A percentile compares a stretch with the other conserved stretches of the same genome.
These are phyloP conservation scores for Meandrusa payeni DNA, from an alignment of 2,888 invertebrate genomes.

Conservation along the genomic window DNA sequence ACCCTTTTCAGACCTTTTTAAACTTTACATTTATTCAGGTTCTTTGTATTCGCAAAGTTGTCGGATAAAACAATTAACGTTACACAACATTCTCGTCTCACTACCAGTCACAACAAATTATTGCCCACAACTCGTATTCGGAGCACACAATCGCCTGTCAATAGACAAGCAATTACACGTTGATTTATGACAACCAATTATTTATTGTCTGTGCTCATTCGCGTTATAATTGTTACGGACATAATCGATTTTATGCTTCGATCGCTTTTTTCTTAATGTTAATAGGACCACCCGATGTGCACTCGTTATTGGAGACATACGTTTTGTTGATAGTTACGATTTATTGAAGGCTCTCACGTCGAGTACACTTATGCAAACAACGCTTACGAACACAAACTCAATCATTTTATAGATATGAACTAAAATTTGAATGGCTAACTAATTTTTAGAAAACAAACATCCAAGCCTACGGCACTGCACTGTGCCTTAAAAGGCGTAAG, in stretches of 20 bases:
- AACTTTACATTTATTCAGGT: too few relatives aligned
- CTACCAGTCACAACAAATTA: constrained; percentile 28
- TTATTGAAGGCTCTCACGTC: constrained; percentile 23
- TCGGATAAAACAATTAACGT: background rate
- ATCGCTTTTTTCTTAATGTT: constrained; percentile 32
- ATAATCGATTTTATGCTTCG: constrained; percentile 41
- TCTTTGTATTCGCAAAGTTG: too few relatives aligned
- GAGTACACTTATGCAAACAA: constrained; percentile 13
- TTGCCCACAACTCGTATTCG: constrained; percentile 28
- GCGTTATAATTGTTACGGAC: constrained; percentile 46
- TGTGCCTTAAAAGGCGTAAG: too few relatives aligned
- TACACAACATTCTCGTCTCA: constrained; percentile 1
- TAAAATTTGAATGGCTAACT: too few relatives aligned
- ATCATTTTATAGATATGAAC: too few relatives aligned
- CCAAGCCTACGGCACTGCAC: too few relatives aligned
- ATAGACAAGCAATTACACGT: constrained; percentile 37
- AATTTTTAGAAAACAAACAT: too few relatives aligned
- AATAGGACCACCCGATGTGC: constrained; percentile 41
- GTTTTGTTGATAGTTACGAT: constrained; percentile 29
- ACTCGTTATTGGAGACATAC: constrained; percentile 35
- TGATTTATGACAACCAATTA: constrained; percentile 49
- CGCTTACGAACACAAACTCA: too few relatives aligned
- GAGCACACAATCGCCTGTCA: constrained; percentile 34
- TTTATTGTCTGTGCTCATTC: constrained; percentile 48
- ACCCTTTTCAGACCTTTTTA: too few relatives aligned